Percentiles rank a stretch among this genome's conserved stretches.
These are phyloP conservation scores for Procapra przewalskii DNA, from an alignment of 2,113 vertebrate genomes.

Conservation along the genomic window DNA sequence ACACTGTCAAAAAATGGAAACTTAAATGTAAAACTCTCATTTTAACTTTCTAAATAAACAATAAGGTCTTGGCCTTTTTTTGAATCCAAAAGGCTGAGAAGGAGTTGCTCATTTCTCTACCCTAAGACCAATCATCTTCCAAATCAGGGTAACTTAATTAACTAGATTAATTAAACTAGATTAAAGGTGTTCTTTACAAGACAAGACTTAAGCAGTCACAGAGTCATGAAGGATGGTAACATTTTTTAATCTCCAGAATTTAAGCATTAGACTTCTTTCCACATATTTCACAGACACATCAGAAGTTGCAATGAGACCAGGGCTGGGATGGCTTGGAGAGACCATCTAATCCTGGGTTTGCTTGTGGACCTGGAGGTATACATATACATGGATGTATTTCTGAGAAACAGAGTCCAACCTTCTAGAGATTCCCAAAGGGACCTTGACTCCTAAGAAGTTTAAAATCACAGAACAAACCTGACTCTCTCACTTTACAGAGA, in stretches of 20 bases:
- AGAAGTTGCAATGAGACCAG: background rate
- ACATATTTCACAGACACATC: background rate
- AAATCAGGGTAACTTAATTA: background rate
- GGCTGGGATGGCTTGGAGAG: background rate
- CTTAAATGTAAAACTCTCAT: background rate
- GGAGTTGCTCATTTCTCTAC: background rate
- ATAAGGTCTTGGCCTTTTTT: background rate
- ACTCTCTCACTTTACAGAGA: background rate
- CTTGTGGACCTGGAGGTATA: no score
- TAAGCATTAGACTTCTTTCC: background rate
- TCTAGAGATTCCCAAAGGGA: background rate
- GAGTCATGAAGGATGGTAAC: background rate
- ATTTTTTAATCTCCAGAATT: background rate
- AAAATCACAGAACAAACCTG: background rate
- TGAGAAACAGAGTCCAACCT: background rate
- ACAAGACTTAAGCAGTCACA: background rate
- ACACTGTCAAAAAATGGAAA: constrained; percentile 18
- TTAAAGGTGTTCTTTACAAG: background rate
- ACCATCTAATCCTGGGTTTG: background rate
- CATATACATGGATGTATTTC: background rate
- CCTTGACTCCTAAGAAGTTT: background rate
- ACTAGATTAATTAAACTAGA: background rate
- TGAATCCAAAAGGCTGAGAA: background rate
- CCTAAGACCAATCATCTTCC: background rate
- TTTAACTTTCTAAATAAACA: constrained; percentile 4